Evolutionary conservation across 2,888 invertebrate species (phyloP), one percentile per base, ranked within the genome.

Genomic region (Cryptophagus acutangulus): DNA sequence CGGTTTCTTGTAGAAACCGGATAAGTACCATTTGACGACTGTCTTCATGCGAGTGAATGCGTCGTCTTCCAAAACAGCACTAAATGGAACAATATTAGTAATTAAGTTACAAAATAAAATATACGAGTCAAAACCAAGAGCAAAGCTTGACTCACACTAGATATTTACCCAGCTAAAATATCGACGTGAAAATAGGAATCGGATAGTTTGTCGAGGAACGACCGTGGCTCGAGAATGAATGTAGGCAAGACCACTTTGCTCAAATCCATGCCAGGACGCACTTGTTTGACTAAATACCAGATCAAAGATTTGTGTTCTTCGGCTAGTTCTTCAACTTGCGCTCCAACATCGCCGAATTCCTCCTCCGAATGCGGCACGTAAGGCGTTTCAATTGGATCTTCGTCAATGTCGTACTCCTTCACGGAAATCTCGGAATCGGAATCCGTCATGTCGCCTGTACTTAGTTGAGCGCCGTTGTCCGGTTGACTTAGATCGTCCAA

Each of bases 141-240:
- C 9, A 31, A 12, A 36, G 31, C 10, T 15, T 29, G 13, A 33
- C 8, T 16, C 6, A 8, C n/a, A 36, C 10, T 20, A 30, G 36
- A 25, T 13, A 35, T 74, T 72, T 69, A 93, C 93, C 80, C 81
- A 17, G 87, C 78, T 37, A 95, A 71, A 46, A 93, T 77, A 67
- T 95, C 92, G 1, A 90, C 88, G 61, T 95, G 95, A 65, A 92
- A 95, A 69, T 95, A 93, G 37, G 89, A 92, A 68, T 94, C 94
- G 0, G 90, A 82, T 1, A 94, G 74, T 69, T 94, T 94, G 69
- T 95, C 94, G 26, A 95, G 74, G 69, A 95, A 93, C 0, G 93
- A 94, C 31, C 94, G 74, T 1, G 94, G 92, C 65, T 95, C 94
- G 52, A 95, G 71, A 40, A 95, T 94, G 66, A 94, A 94, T 0